A percentile compares a stretch with the other conserved stretches of the same genome.
These are phyloP conservation scores for Xyrichtys novacula DNA, from an alignment of 2,797 vertebrate genomes.

Conservation along the genomic window DNA sequence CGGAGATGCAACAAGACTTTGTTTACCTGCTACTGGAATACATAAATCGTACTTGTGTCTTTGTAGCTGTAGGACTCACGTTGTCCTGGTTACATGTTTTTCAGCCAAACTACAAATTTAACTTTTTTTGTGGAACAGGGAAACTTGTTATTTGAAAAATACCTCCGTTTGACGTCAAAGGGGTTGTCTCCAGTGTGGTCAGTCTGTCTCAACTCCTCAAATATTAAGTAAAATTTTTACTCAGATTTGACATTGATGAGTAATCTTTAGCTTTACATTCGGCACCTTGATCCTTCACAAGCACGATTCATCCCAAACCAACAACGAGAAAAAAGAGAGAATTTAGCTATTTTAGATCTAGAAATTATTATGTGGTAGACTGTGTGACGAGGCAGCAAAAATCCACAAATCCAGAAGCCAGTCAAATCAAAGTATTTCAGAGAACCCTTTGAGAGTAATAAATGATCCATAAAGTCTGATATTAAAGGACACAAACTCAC, in stretches of 20 bases:
- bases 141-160: not conserved
- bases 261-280: not conserved
- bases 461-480: conserved; percentile 27
- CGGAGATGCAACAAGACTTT: conserved; percentile 25
- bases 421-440: conserved; percentile 15
- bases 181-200: not conserved
- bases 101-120: not conserved
- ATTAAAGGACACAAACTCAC: conserved; percentile 31
- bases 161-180: not conserved
- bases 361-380: too few relatives aligned
- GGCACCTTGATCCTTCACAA: not conserved
- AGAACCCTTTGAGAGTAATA: too few relatives aligned
- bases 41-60: not conserved
- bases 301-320: not conserved
- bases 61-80: too few relatives aligned
- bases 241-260: not conserved
- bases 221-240: not conserved
- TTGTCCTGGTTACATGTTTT: not conserved
- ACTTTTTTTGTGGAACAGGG: not conserved
- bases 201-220: not conserved
- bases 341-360: too few relatives aligned
- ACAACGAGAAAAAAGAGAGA: too few relatives aligned
- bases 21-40: conserved; percentile 46
- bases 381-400: not conserved
- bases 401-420: conserved; percentile 1